Base-by-base conservation (phyloP, 2,888 invertebrate species). In the Gerris lacustris region DNA sequence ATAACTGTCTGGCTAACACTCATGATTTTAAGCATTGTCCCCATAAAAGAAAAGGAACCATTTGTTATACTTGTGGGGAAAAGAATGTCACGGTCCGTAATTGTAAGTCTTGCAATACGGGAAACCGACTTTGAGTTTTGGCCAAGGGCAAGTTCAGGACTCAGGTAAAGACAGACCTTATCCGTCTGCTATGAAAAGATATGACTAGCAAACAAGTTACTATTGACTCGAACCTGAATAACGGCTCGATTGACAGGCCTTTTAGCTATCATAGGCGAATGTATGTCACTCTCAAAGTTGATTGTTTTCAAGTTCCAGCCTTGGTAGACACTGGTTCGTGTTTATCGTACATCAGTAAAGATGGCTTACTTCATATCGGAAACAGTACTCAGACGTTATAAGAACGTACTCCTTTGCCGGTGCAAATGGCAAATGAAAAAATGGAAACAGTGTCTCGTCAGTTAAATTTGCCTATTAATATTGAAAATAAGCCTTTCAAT, bases 121-220 rank as follows among this genome's bases (percentile, higher is more conserved):
- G 47, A 47, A 47, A 47, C 47, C 7, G 47, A 47, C 47, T 47
- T 7, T 47, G 47, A 47, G 47, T 47, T 11, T 11, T 47, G 47
- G 47, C 6, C 47, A 67, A 17, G 18, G 69, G 15, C 70, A 70
- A 55, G 76, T 78, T 70, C 77, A 80, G 79, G 73, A 78, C 81
- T 0, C 79, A 80, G 69, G 80, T 81, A 17, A 78, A 90, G 6
- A 84, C 89, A 70, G 91, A 89, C 7, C 80, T 92, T 11, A 92
- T 87, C 78, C 80, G 74, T 88, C 89, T 47, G 11, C 47, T 7
- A 47, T 11, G 7, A 47, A 11, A 47, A 7, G 11, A 47, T 47
- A 7, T 47, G 47, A 47, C 47, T 47, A 7, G 6, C 7, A 47
- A 47, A 6, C 47, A n/a, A 31, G 31, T 31, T 31, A 31, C 31